A percentile compares a stretch with the other conserved stretches of the same genome.
phyloP scores from a whole-genome alignment of 2,797 vertebrate species.

The Darevskia nairensis region DNA sequence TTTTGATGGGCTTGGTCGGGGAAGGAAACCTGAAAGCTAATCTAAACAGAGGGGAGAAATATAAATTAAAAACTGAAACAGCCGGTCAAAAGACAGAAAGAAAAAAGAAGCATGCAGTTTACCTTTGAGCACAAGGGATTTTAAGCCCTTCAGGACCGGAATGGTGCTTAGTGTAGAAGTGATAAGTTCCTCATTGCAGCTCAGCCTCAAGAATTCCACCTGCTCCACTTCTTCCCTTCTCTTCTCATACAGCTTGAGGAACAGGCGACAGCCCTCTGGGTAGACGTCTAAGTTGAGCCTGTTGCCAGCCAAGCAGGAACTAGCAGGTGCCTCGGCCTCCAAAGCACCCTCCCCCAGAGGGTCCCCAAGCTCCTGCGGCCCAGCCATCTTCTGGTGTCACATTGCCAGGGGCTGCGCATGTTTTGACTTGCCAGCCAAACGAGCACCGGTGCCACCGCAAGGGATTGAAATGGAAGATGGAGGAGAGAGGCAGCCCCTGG shows the following conservation, averaged over 20 bases:
- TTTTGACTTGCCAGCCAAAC: conserved; percentile 76
- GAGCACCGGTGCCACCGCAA: conserved; percentile 46
- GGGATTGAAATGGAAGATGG: conserved; percentile 34
- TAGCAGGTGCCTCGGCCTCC: background rate
- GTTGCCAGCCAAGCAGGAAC: conserved; percentile 75
- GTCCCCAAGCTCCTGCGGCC: conserved; percentile 59
- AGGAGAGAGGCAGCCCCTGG: conserved; percentile 52
- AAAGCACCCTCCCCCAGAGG: conserved; percentile 27
- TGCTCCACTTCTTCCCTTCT: conserved; percentile 71
- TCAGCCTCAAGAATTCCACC: conserved; percentile 88
- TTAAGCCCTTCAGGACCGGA: conserved; percentile 80
- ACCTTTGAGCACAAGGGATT: conserved; percentile 85
- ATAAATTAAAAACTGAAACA: background rate
- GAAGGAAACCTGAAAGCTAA: conserved; percentile 9
- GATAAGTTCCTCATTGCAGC: conserved; percentile 83
- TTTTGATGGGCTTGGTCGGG: background rate
- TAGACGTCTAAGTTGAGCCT: conserved; percentile 89
- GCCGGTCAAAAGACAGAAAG: background rate
- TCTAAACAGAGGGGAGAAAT: background rate
- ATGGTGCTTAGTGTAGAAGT: conserved; percentile 77
- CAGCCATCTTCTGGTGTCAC: conserved; percentile 70
- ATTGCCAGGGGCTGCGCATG: conserved; percentile 70
- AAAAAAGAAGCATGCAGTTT: conserved; percentile 16
- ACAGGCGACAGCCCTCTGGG: conserved; percentile 79
- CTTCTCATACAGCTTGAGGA: conserved; percentile 81